Evolutionary conservation across 2,888 invertebrate genomes (phyloP), one percentile per base, ranked within the genome.

Genomic region (Cephus rjabovi): DNA sequence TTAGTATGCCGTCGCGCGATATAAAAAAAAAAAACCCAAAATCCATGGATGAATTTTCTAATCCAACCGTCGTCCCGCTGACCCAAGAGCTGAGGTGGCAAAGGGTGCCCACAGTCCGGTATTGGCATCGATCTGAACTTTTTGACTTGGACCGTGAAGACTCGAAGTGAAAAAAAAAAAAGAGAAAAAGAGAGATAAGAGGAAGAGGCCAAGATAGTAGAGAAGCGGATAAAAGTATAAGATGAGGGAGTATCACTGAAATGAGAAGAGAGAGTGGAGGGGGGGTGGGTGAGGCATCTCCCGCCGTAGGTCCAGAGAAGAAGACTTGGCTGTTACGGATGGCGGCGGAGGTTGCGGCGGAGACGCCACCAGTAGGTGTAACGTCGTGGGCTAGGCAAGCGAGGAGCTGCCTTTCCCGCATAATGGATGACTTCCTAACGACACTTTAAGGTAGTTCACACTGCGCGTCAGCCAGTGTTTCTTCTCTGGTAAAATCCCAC

Each of bases 381-480:
- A 40, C 15, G 40, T 40, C 85, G 84, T 86, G 86, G 85, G 83
- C 83, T 84, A 84, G 83, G 81, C 82, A 80, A 83, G 70, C 70
- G 70, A 84, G 79, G 86, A 81, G 82, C 84, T 84, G 85, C 84
- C 83, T 86, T 86, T 85, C 86, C 85, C 86, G 89, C 88, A 88
- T 89, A 89, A 89, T 87, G 87, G 88, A 89, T 88, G 89, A 89
- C 89, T 89, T 89, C 88, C 87, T 89, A 89, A 89, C 89, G 89
- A 89, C 89, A 89, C 88, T 89, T 89, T 87, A 87, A 89, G 88
- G 88, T 88, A 88, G 89, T 88, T 89, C 88, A 84, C 87, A 81
- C 86, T 84, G 69, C 78, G 84, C 83, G 81, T 82, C 79, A 76
- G 79, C 77, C 82, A 35, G 77, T 79, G 81, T 85, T 84, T 86